Evolutionary conservation across 2,797 vertebrate genomes (phyloP), one percentile per base, ranked within the genome.

Genomic region (Nannoperca obscura): DNA sequence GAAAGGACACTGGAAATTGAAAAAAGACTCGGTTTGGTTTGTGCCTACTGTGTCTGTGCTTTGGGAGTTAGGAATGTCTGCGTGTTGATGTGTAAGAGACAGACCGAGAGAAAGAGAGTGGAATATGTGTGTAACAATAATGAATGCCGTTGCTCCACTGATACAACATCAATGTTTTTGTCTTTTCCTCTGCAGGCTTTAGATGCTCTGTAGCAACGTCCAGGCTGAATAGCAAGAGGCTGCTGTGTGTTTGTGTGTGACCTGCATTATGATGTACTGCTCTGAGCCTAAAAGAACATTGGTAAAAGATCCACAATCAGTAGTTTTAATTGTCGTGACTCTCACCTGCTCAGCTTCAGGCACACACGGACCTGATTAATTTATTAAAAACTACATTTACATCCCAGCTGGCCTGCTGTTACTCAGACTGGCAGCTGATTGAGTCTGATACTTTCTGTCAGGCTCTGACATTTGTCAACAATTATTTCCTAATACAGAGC

Each of bases 221-320:
- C 1, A 2, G 20, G 22, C 65, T 80, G 78, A 78, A 86, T 69
- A 49, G 59, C 62, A 71, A 71, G 58, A 80, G 27, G 64, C 36
- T 60, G 6, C 19, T 13, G 55, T 32, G 54, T 70, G 55, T 75
- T 47, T 71, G 67, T 54, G 54, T 81, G 40, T 75, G 85, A 67
- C 74, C 66, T 74, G 84, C 81, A 86, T 87, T 65, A 52, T 78
- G 71, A 88, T 77, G 82, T 53, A 20, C 57, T 32, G 24, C 65
- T 84, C 54, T 42, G n/a, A 78, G 68, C 62, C 6, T 27, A 49
- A 80, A 82, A 72, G 55, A 82, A 88, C 78, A 72, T 52, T 63
- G 40, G 54, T 57, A 58, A 19, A 42, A 71, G 55, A 78, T 54
- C 77, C 74, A 54, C 70, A 81, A 50, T 85, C 66, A 66, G 42